Evolutionary conservation across 1,140 invertebrate species (phyloP).

Genomic region (Heliconius hermathena): DNA sequence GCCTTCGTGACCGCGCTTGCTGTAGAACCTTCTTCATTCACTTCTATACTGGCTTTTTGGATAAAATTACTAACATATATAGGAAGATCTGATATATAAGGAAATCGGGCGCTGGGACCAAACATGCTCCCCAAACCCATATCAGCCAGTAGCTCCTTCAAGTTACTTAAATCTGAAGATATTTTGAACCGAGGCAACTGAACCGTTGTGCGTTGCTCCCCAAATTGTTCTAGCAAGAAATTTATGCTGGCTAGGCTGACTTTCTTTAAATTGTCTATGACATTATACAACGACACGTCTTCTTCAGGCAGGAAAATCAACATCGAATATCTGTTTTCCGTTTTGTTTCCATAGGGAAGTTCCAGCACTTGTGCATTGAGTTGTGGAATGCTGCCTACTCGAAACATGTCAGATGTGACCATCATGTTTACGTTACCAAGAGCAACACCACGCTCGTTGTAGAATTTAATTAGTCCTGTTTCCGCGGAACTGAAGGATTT

Average conservation of each 20-base stretch:
- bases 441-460: neutral
- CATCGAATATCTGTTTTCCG: constrained; percentile 22
- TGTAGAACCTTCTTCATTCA: constrained; percentile 87
- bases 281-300: neutral
- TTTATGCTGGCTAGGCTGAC: constrained; percentile 16
- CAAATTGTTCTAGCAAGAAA: neutral
- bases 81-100: constrained; percentile 81
- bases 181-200: constrained; percentile 85
- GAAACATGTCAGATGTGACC: neutral
- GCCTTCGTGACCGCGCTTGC: constrained; percentile 83
- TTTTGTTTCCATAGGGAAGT: constrained; percentile 19
- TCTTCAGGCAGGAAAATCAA: constrained; percentile 7
- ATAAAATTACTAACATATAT: constrained; percentile 81
- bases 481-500: neutral
- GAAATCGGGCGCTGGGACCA: constrained; percentile 82
- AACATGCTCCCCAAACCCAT: constrained; percentile 87
- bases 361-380: constrained; percentile 10
- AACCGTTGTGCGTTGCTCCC: neutral
- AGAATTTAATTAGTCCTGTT: neutral
- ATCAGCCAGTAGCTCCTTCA: constrained; percentile 82
- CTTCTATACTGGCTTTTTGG: constrained; percentile 88
- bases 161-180: constrained; percentile 81
- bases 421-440: constrained; percentile 7
- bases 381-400: neutral
- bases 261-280: constrained; percentile 18